These are phyloP conservation scores for Chymomyza caudatula DNA, from an alignment of 2,888 invertebrate species.

Conservation along the genomic window DNA sequence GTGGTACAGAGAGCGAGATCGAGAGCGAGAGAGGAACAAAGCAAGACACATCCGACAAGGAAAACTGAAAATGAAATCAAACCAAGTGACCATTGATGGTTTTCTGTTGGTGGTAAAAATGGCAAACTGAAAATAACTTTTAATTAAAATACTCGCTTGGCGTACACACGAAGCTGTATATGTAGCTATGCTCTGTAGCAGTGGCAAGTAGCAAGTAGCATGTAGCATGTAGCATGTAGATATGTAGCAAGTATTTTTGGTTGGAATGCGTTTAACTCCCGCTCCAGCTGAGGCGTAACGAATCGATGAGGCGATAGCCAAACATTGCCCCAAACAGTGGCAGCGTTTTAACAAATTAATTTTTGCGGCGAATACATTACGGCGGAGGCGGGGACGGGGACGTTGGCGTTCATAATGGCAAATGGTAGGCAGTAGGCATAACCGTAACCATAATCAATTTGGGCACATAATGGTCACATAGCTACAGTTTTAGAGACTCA, in stretches of 20 bases:
- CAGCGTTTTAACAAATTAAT: not conserved
- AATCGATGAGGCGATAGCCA: not conserved
- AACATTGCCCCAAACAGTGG: not conserved
- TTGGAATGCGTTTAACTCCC: not conserved
- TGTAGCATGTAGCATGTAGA: not conserved
- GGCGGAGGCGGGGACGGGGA: not conserved
- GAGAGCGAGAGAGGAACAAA: not conserved
- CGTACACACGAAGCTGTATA: not conserved
- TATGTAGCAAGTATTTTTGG: not conserved
- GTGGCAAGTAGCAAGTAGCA: no score
- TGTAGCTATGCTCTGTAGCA: not conserved
- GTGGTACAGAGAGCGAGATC: no score
- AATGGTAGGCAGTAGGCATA: not conserved
- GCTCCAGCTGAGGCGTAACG: not conserved
- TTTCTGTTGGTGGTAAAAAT: slow-evolving; percentile 15
- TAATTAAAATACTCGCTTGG: slow-evolving; percentile 24
- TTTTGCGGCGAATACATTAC: not conserved
- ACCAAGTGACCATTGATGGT: slow-evolving; percentile 23
- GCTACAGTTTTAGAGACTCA: not conserved
- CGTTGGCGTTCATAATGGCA: not conserved
- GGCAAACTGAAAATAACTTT: slow-evolving; percentile 25
- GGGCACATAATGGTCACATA: not conserved
- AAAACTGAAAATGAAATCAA: slow-evolving; percentile 7
- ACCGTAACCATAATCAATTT: not conserved
- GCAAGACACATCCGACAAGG: not conserved